Evolutionary conservation across 2,797 vertebrate species (phyloP).

Genomic region (Eleutherodactylus coqui): DNA sequence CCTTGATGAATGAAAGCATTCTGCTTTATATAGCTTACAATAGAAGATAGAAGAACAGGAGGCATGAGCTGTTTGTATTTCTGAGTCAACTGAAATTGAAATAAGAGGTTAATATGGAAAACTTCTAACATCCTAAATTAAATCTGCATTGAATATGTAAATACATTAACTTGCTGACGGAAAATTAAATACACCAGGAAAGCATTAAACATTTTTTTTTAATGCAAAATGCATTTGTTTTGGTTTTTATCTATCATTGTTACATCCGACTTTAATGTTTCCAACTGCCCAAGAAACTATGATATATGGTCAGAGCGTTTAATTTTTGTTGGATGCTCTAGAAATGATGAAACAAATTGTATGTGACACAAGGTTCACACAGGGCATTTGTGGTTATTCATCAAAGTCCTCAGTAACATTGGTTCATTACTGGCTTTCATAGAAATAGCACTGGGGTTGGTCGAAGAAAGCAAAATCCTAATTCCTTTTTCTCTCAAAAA

Average conservation of each 20-base stretch:
- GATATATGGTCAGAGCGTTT: slow-evolving; percentile 57
- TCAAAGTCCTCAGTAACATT: slow-evolving; percentile 55
- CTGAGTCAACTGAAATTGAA: neutral
- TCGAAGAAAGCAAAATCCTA: slow-evolving; percentile 55
- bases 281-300: slow-evolving; percentile 49
- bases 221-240: slow-evolving; percentile 16
- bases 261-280: slow-evolving; percentile 50
- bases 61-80: neutral
- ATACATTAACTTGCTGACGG: neutral
- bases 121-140: neutral
- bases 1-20: neutral
- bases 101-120: slow-evolving; percentile 1
- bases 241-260: slow-evolving; percentile 53
- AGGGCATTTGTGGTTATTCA: slow-evolving; percentile 60
- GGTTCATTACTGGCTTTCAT: slow-evolving; percentile 58
- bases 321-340: slow-evolving; percentile 60
- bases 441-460: slow-evolving; percentile 56
- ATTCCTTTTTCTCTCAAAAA: slow-evolving; percentile 37
- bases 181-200: neutral
- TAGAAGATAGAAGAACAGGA: neutral
- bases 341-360: slow-evolving; percentile 62
- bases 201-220: neutral
- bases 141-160: neutral
- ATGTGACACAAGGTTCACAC: slow-evolving; percentile 56
- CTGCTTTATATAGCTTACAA: neutral